phyloP scores from a whole-genome alignment of 1,140 invertebrate species.

The Pseudomyrmex concolor region DNA sequence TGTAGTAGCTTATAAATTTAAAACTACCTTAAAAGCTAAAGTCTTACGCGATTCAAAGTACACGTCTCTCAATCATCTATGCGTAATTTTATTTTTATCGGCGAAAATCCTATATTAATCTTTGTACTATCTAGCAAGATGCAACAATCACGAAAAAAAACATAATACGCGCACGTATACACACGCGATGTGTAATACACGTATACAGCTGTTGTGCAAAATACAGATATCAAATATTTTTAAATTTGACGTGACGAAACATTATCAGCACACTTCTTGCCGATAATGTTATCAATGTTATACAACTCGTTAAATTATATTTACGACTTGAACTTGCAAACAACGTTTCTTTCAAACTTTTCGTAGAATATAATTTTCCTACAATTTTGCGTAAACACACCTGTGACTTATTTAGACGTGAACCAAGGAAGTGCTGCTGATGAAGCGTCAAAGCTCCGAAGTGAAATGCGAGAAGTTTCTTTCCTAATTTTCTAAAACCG shows the following conservation, averaged over 20 bases:
- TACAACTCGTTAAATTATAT: background rate
- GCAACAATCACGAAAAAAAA: no score
- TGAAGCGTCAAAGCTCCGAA: no score
- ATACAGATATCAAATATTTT: background rate
- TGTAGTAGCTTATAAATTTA: conserved; percentile 12
- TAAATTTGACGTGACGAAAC: background rate
- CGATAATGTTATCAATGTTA: background rate
- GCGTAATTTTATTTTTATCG: background rate
- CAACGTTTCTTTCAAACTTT: no score
- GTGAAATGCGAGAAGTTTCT: background rate
- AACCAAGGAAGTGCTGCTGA: no score
- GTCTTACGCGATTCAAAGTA: background rate
- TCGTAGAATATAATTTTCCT: no score
- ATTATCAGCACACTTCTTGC: background rate
- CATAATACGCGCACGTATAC: no score
- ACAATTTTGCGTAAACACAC: no score
- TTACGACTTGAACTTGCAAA: background rate
- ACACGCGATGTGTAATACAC: background rate
- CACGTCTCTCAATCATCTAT: background rate
- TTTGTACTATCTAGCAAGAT: background rate
- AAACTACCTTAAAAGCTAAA: conserved; percentile 5
- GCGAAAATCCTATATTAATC: background rate
- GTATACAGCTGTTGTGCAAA: background rate
- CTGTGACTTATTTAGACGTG: no score
- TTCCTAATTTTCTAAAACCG: background rate